Conservation (phyloP, 2,888 invertebrate species). For the Pachydiplax longipennis region DNA sequence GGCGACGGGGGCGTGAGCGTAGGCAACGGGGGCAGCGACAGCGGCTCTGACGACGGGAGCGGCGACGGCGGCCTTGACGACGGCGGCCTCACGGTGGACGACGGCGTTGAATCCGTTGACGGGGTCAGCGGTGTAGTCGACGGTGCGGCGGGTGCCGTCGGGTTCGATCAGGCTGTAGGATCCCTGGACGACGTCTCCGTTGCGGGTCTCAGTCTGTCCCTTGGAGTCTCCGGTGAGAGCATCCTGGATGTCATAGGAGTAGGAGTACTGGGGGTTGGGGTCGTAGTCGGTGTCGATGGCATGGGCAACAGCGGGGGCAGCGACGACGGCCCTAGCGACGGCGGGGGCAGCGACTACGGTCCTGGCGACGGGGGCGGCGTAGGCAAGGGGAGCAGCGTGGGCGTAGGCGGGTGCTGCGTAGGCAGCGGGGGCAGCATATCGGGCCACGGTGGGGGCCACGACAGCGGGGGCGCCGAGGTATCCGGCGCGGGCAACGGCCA, state of each 20-base stretch:
- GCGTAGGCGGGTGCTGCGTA: constrained; percentile 23
- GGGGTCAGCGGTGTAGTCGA: constrained; percentile 58
- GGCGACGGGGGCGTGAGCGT: not conserved
- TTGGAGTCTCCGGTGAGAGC: constrained; percentile 55
- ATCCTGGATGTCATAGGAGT: constrained; percentile 51
- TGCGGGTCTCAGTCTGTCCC: constrained; percentile 54
- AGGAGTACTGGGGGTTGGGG: constrained; percentile 52
- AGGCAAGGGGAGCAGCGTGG: not conserved
- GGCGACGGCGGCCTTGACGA: constrained; percentile 48
- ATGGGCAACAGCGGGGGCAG: constrained; percentile 42
- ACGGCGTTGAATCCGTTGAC: constrained; percentile 57
- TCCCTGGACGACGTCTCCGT: constrained; percentile 56
- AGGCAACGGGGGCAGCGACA: not conserved
- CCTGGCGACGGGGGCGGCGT: constrained; percentile 42
- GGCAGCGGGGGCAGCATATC: constrained; percentile 26
- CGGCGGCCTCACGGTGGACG: constrained; percentile 54
- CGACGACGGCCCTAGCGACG: constrained; percentile 52
- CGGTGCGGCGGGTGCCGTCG: constrained; percentile 56
- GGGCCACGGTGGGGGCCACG: constrained; percentile 25
- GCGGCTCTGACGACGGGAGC: constrained; percentile 45
- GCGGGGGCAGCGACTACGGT: constrained; percentile 52
- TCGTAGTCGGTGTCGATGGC: constrained; percentile 48
- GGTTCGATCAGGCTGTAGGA: constrained; percentile 56
- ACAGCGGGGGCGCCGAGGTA: not conserved
- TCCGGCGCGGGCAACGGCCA: constrained; percentile 44